Base-by-base conservation (phyloP, 2,888 invertebrate species). In the Therioaphis trifolii region DNA sequence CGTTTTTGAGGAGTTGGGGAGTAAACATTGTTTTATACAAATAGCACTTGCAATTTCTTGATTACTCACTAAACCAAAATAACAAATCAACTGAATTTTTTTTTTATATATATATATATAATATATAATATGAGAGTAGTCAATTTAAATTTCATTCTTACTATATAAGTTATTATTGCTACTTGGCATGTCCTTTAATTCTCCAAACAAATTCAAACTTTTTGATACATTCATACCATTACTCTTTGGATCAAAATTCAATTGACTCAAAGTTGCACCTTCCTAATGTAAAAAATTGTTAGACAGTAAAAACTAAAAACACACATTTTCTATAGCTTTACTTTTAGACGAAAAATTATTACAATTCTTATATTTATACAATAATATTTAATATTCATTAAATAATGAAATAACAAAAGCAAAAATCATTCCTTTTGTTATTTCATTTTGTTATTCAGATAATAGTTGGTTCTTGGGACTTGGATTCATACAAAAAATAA, bases 161-260 rank as follows among this genome's bases (percentile, higher is more conserved):
- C 82, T 35, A 21, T 63, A 66, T 40, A 82, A 29, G 74, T 66
- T 66, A 74, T 40, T 63, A 35, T 2, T 74, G 2, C 35, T n/a
- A 49, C 43, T 72, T 24, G 72, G 7, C 49, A 66, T 74, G 4
- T 61, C 63, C 52, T 61, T 82, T 18, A 82, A 72, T 40, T 82
- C 82, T 52, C 82, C 82, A 74, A 82, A 82, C 40, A 82, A 82
- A 21, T 74, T 66, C 52, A 82, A 82, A 40, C 82, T 82, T 63
- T 82, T 82, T 14, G 82, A 74, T 52, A 82, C 40, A 9, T 29
- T 43, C 72, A 82, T 82, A 18, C 82, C 82, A 74, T 82, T 82
- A 18, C 82, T 66, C 1, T 82, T 82, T n/a, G 82, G 82, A 74
- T 82, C 82, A 74, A 82, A 82, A 40, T 82, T 82, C 40, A 74